These are phyloP conservation scores for Ctenochaetus hawaiiensis DNA, from an alignment of 2,797 vertebrate species.

Conservation along the genomic window DNA sequence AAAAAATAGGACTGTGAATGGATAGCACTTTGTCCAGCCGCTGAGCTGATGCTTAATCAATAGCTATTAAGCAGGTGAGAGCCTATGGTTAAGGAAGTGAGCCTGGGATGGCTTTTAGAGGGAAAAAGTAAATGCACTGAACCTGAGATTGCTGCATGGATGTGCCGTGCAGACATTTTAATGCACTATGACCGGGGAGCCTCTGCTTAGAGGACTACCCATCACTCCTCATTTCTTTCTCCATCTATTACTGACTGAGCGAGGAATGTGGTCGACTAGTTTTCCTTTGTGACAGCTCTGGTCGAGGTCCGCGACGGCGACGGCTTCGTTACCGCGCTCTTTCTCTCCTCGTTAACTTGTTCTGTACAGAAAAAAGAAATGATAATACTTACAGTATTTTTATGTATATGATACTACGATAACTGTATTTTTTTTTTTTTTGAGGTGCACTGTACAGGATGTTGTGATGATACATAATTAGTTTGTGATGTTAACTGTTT, in stretches of 20 bases:
- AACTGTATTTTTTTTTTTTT: conserved; percentile 37
- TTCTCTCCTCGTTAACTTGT: conserved; percentile 38
- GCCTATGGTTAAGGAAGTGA: conserved; percentile 39
- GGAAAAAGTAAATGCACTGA: conserved; percentile 70
- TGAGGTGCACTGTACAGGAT: conserved; percentile 67
- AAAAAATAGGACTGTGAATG: conserved; percentile 31
- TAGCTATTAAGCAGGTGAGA: conserved; percentile 62
- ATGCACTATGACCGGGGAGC: conserved; percentile 67
- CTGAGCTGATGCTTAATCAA: conserved; percentile 60
- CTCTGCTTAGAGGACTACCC: conserved; percentile 45
- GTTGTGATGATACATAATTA: conserved; percentile 59
- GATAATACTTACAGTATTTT: conserved; percentile 65
- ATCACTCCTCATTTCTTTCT: conserved; percentile 43
- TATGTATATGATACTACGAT: conserved; percentile 41
- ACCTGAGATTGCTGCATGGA: conserved; percentile 54
- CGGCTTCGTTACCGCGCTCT: conserved; percentile 39
- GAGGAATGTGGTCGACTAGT: conserved; percentile 36
- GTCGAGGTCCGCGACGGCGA: conserved; percentile 33
- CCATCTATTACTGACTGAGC: conserved; percentile 38
- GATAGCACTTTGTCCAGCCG: conserved; percentile 35
- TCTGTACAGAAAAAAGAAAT: conserved; percentile 41
- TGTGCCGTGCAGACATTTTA: conserved; percentile 49
- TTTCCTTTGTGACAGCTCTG: conserved; percentile 56
- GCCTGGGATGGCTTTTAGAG: conserved; percentile 38
- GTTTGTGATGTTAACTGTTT: conserved; percentile 53